Evolutionary conservation across 2,113 vertebrate species (phyloP).

Genomic region (Numenius arquata): DNA sequence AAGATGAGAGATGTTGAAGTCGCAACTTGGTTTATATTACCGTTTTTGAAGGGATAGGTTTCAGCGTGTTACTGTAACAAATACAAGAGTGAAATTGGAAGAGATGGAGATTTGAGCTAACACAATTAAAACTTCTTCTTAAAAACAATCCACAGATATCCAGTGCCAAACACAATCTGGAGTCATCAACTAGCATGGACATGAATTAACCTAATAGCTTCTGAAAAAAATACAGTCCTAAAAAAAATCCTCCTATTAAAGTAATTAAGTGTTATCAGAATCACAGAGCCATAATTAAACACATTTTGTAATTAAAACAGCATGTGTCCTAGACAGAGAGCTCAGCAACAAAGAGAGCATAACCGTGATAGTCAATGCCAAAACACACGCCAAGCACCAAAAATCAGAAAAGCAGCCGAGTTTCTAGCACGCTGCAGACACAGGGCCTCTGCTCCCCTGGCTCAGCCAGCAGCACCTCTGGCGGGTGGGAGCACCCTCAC

Average conservation of each 20-base stretch:
- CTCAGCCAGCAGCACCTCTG: not conserved
- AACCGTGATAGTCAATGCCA: not conserved
- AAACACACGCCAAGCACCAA: not conserved
- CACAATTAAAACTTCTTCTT: constrained; percentile 22
- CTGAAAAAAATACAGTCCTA: not conserved
- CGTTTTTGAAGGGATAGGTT: constrained; percentile 22
- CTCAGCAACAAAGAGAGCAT: not conserved
- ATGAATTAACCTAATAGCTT: constrained; percentile 38
- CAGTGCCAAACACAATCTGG: constrained; percentile 17
- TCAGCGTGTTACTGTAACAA: not conserved
- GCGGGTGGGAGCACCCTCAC: not conserved
- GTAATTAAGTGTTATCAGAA: constrained; percentile 55
- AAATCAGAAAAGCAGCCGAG: not conserved
- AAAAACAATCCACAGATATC: constrained; percentile 8
- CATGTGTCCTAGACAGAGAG: constrained; percentile 26
- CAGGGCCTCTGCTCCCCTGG: not conserved
- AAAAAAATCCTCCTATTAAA: constrained; percentile 28
- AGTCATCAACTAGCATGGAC: constrained; percentile 34
- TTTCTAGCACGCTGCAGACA: not conserved
- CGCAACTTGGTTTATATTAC: not conserved
- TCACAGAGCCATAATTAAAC: constrained; percentile 37
- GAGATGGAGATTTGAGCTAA: constrained; percentile 12
- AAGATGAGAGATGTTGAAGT: not conserved
- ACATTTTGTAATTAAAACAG: constrained; percentile 34
- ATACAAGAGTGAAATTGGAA: constrained; percentile 12